phyloP scores from a whole-genome alignment of 2,888 invertebrate species.

The Tachina fera region DNA sequence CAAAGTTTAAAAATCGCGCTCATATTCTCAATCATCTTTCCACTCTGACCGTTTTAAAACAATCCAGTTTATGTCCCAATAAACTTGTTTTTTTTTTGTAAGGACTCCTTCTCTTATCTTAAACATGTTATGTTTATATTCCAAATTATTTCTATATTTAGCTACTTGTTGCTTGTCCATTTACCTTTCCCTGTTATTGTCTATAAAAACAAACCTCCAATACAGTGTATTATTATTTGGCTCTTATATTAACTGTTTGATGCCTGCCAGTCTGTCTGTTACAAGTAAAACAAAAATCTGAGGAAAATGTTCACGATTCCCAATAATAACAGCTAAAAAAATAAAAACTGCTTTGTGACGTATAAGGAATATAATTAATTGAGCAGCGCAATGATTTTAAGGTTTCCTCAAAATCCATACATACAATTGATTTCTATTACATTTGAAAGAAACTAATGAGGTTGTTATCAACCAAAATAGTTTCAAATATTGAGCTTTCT shows the following conservation, averaged over 20 bases:
- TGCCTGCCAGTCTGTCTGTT: conserved; percentile 44
- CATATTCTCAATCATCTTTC: too few species aligned
- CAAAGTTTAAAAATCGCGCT: too few species aligned
- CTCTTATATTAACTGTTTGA: background rate
- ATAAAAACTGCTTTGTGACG: background rate
- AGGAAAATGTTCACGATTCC: background rate
- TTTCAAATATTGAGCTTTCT: too few species aligned
- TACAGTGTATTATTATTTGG: background rate
- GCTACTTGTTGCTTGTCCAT: conserved; percentile 4
- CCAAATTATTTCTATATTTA: background rate
- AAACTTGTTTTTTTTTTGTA: too few species aligned
- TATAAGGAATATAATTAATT: background rate
- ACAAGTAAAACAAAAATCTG: conserved; percentile 17
- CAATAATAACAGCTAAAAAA: background rate
- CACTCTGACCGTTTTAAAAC: too few species aligned
- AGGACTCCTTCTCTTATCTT: too few species aligned
- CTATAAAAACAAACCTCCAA: conserved; percentile 1
- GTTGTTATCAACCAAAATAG: too few species aligned
- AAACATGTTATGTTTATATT: background rate
- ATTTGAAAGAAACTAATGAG: too few species aligned
- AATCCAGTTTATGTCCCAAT: too few species aligned
- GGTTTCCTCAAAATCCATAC: background rate
- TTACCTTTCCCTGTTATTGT: conserved; percentile 22
- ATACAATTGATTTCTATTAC: background rate
- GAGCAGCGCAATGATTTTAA: background rate